Evolutionary conservation across 2,888 invertebrate genomes (phyloP).

Genomic region (Amiota communis): DNA sequence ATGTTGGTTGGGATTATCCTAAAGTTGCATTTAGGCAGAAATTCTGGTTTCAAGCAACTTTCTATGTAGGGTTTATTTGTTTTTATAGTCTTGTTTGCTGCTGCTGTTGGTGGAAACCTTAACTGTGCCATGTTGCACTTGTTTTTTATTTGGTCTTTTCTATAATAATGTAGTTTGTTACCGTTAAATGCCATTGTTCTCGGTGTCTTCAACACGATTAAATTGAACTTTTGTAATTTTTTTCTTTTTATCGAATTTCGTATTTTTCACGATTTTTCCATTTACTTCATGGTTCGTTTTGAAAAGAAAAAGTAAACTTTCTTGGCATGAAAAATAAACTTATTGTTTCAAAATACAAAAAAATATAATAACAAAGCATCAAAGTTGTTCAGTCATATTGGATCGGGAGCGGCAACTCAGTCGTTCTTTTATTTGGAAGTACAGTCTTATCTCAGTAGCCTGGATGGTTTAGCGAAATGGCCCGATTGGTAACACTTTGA

Average conservation of each 20-base stretch:
- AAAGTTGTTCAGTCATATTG: not conserved
- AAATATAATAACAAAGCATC: not conserved
- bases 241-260: not conserved
- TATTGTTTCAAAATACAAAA: not conserved
- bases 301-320: constrained; percentile 1
- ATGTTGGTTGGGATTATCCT: constrained; percentile 2
- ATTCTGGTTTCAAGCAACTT: not conserved
- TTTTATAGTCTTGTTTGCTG: not conserved
- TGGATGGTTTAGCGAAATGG: no score
- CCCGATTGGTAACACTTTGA: no score
- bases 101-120: constrained; percentile 35
- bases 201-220: constrained; percentile 6
- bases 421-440: no score
- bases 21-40: constrained; percentile 8
- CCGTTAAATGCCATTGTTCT: constrained; percentile 19
- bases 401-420: no score
- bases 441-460: no score
- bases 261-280: constrained; percentile 13
- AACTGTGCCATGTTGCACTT: constrained; percentile 64
- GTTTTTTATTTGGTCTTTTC: constrained; percentile 37
- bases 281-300: not conserved
- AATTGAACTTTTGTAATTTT: not conserved
- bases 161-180: not conserved
- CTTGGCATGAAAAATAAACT: not conserved
- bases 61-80: not conserved